Conservation (phyloP, 30 jellyfish, hydroid and myxozoan species). For the Morbakka virulenta region DNA sequence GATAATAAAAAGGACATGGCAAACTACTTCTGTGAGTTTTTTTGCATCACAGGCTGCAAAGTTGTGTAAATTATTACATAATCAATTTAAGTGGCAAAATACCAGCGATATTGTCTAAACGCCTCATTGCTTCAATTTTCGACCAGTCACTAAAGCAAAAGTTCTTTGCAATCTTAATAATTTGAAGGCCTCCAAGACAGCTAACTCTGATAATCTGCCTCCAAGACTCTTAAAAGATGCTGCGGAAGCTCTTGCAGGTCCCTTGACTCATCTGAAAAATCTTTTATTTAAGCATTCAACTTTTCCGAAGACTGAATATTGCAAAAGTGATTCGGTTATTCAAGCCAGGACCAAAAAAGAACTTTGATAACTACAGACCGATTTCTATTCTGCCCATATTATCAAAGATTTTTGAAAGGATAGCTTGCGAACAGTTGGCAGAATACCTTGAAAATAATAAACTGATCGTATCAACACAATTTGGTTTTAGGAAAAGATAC, state of each 20-base stretch:
- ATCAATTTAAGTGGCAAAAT: slow-evolving; percentile 54
- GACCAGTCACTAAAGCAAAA: slow-evolving; percentile 19
- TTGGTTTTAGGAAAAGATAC: slow-evolving; percentile 54
- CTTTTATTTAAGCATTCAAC: slow-evolving; percentile 18
- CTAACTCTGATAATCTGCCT: slow-evolving; percentile 47
- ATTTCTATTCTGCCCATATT: slow-evolving; percentile 48
- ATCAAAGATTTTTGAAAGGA: slow-evolving; percentile 39
- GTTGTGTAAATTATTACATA: slow-evolving; percentile 52
- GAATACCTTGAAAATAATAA: slow-evolving; percentile 14
- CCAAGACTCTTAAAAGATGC: slow-evolving; percentile 44
- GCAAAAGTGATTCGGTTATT: slow-evolving; percentile 48
- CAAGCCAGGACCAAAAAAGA: slow-evolving; percentile 23
- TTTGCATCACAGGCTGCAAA: slow-evolving; percentile 62
- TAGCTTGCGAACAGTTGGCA: slow-evolving; percentile 34
- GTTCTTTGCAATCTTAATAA: slow-evolving; percentile 44
- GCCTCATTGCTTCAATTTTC: slow-evolving; percentile 34
- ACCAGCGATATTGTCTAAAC: slow-evolving; percentile 43
- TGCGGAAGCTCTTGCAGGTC: slow-evolving; percentile 37
- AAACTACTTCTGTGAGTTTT: slow-evolving; percentile 50
- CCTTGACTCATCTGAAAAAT: slow-evolving; percentile 12
- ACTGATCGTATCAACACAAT: slow-evolving; percentile 23
- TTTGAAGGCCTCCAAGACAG: slow-evolving; percentile 39
- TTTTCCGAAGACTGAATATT: slow-evolving; percentile 3
- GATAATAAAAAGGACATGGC: slow-evolving; percentile 56
- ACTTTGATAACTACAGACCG: slow-evolving; percentile 25